A percentile compares a stretch with the other conserved stretches of the same genome.
phyloP scores from a whole-genome alignment of 2,797 vertebrate species.

The Leptodactylus fallax region DNA sequence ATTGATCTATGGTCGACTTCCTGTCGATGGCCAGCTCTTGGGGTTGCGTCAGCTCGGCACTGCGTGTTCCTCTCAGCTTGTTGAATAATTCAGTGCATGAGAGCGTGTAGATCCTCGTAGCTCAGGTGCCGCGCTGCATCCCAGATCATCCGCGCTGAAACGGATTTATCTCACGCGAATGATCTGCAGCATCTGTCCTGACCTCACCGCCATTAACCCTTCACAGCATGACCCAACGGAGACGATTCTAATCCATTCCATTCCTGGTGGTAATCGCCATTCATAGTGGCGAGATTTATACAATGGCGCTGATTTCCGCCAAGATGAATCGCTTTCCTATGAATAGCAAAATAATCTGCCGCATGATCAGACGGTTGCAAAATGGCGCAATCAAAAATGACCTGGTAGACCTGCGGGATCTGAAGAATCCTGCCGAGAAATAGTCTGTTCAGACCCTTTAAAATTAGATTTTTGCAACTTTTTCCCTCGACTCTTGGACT shows the following conservation, averaged over 20 bases:
- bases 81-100: slow-evolving; percentile 49
- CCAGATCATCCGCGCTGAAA: slow-evolving; percentile 23
- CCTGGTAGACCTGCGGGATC: too few species aligned
- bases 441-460: background rate
- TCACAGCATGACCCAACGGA: background rate
- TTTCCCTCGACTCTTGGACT: background rate
- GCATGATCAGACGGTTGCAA: background rate
- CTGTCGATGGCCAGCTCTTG: slow-evolving; percentile 53
- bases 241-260: too few species aligned
- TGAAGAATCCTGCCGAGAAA: background rate
- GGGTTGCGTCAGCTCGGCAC: background rate
- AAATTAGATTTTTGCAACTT: background rate
- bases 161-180: slow-evolving; percentile 43
- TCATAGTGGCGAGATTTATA: background rate
- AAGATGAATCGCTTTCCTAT: too few species aligned
- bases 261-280: background rate
- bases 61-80: slow-evolving; percentile 34
- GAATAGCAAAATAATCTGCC: too few species aligned
- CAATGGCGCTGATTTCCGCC: background rate
- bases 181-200: slow-evolving; percentile 10
- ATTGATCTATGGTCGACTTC: background rate
- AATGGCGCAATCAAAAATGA: background rate
- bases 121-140: slow-evolving; percentile 56
- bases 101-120: slow-evolving; percentile 31
- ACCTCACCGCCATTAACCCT: background rate